These are phyloP conservation scores for Eristalis pertinax DNA, from an alignment of 2,888 invertebrate genomes.

Conservation along the genomic window DNA sequence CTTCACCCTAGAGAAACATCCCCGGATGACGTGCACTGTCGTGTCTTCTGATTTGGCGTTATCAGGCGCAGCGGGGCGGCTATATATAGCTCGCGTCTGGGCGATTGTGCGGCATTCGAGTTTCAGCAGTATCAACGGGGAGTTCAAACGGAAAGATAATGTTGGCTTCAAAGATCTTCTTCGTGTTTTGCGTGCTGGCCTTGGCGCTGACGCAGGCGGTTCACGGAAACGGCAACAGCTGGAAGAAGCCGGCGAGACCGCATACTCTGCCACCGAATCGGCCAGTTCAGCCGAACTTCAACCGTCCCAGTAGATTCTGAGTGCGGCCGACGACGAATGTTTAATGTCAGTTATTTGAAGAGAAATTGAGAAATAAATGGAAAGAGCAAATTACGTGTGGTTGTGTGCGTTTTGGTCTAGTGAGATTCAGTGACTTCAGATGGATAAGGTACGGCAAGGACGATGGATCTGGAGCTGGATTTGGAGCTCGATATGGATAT, in stretches of 20 bases:
- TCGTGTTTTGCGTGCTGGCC: conserved; percentile 38
- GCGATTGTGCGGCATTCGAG: conserved; percentile 7
- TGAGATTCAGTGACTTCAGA: not conserved
- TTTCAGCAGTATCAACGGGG: no score
- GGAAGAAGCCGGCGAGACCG: conserved; percentile 22
- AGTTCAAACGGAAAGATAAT: conserved; percentile 9
- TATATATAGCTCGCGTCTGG: conserved; percentile 22
- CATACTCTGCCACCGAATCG: conserved; percentile 55
- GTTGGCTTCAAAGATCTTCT: conserved; percentile 50
- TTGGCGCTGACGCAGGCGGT: conserved; percentile 43
- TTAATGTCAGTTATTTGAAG: not conserved
- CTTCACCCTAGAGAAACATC: not conserved
- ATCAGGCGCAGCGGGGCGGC: not conserved
- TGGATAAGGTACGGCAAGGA: not conserved
- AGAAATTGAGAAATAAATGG: not conserved
- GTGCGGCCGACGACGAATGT: not conserved
- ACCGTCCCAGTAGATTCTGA: conserved; percentile 12
- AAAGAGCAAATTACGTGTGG: not conserved
- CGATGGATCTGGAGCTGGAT: no score
- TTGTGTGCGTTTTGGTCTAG: not conserved
- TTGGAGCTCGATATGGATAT: no score
- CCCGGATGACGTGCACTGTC: not conserved
- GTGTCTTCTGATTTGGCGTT: not conserved
- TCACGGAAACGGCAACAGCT: not conserved
- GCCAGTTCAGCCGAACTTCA: conserved; percentile 42